Evolutionary conservation across 2,797 vertebrate genomes (phyloP).

Genomic region (Simalia tracyae): DNA sequence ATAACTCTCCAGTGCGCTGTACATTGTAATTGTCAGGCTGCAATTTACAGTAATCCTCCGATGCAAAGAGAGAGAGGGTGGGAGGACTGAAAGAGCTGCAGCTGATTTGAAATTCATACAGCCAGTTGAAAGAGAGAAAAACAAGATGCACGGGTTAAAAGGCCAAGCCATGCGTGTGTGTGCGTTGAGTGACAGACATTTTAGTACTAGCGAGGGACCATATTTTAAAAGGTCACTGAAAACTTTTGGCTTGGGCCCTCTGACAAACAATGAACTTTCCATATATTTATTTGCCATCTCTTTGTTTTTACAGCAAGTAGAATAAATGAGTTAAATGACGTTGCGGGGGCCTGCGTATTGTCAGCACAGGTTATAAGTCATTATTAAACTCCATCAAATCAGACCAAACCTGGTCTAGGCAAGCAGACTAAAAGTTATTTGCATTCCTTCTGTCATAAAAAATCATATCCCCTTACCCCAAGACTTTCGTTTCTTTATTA

Average conservation of each 20-base stretch:
- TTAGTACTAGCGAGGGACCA: constrained; percentile 86
- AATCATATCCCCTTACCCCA: constrained; percentile 84
- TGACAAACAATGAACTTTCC: constrained; percentile 86
- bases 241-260: constrained; percentile 82
- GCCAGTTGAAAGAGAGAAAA: constrained; percentile 83
- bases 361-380: constrained; percentile 98
- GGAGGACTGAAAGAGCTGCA: constrained; percentile 74
- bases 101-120: constrained; percentile 83
- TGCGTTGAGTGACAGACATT: constrained; percentile 87
- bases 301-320: constrained; percentile 92
- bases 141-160: constrained; percentile 82
- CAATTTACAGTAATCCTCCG: constrained; percentile 87
- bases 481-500: constrained; percentile 84
- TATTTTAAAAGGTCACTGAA: constrained; percentile 85
- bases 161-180: constrained; percentile 79
- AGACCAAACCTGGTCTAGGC: constrained; percentile 80
- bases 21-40: constrained; percentile 89
- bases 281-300: constrained; percentile 90
- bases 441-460: constrained; percentile 87
- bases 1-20: constrained; percentile 85
- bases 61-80: constrained; percentile 57
- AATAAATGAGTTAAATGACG: constrained; percentile 94
- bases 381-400: constrained; percentile 90
- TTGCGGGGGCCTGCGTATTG: constrained; percentile 88
- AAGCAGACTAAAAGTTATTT: constrained; percentile 83